Percentiles rank a stretch among this genome's conserved stretches.
phyloP scores from a whole-genome alignment of 2,888 invertebrate species.

The Cacoxenus indagator region DNA sequence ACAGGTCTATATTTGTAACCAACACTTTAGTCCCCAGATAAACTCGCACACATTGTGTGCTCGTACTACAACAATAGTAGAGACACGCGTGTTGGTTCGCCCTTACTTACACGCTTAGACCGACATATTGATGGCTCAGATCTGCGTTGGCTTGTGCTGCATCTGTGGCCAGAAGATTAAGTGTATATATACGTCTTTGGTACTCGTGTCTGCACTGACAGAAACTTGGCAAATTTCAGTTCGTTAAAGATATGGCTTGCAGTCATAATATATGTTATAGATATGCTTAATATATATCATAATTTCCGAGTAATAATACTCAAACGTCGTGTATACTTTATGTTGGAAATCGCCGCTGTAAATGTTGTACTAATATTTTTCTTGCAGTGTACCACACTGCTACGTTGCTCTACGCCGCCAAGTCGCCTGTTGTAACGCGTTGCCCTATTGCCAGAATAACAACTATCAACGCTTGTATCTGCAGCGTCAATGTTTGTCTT shows the following conservation, averaged over 20 bases:
- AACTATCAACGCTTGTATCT: slow-evolving; percentile 2
- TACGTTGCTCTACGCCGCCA: too few relatives aligned
- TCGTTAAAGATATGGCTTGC: too few relatives aligned
- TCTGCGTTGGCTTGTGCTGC: slow-evolving; percentile 34
- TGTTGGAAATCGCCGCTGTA: too few relatives aligned
- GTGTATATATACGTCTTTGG: slow-evolving; percentile 36
- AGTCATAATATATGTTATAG: too few relatives aligned
- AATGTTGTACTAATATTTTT: neutral
- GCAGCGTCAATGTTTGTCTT: slow-evolving; percentile 39
- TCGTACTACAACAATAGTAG: neutral
- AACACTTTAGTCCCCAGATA: neutral
- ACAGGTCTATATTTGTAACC: neutral
- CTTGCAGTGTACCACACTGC: neutral
- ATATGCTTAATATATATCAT: too few relatives aligned
- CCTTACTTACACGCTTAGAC: neutral
- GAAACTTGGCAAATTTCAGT: neutral
- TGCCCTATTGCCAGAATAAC: neutral
- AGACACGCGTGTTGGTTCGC: neutral
- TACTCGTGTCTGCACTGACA: neutral
- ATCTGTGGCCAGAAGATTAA: slow-evolving; percentile 60
- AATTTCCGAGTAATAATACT: too few relatives aligned
- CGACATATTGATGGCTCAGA: neutral
- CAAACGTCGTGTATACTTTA: too few relatives aligned
- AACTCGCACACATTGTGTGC: neutral
- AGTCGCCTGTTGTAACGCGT: neutral